Evolutionary conservation across 2,888 invertebrate species (phyloP), one percentile per base, ranked within the genome.

Genomic region (Cataglyphis rosenhaueri): DNA sequence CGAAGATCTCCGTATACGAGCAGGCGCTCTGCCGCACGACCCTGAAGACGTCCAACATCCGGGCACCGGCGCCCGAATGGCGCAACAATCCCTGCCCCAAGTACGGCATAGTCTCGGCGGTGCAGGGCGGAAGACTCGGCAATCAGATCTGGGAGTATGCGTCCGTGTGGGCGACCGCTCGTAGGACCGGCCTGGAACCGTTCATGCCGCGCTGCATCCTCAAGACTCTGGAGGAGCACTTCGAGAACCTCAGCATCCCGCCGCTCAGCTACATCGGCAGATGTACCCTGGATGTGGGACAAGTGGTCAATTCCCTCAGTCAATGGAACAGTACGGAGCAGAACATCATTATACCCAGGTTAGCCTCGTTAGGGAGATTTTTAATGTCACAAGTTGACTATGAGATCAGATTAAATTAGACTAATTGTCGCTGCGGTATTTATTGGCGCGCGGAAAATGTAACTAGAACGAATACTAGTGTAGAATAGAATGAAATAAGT

Each of bases 261-360:
- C 95, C 95, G 18, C 94, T 96, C 65, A 95, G 95, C 86, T 95
- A 95, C 88, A 96, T 96, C 74, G 95, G 95, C 32, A 95, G 95
- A 86, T 96, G 96, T 88, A 95, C 95, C 0, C 93, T 96, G 21
- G 95, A 95, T 83, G 92, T 95, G 83, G 93, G 94, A 21, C 94
- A 94, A 66, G 95, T 95, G 74, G 95, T 95, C 52, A 95, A 94
- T 86, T 95, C 95, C 5, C 91, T 95, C 75, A 95, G 95, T 62
- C 94, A 95, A 61, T 96, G 96, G 96, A 95, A 95, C 88, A 95
- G 95, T 91, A 96, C 95, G 15, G 95, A 95, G 75, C 96, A 96
- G 91, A 96, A 95, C 90, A 96, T 96, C 84, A 95, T 96, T 86
- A 94, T 96, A 89, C 96, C 95, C 81, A 94, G 95, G 94, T 94